Percentiles rank a stretch among this genome's conserved stretches.
phyloP scores from a whole-genome alignment of 2,888 invertebrate species.

The Folsomia manolachei region DNA sequence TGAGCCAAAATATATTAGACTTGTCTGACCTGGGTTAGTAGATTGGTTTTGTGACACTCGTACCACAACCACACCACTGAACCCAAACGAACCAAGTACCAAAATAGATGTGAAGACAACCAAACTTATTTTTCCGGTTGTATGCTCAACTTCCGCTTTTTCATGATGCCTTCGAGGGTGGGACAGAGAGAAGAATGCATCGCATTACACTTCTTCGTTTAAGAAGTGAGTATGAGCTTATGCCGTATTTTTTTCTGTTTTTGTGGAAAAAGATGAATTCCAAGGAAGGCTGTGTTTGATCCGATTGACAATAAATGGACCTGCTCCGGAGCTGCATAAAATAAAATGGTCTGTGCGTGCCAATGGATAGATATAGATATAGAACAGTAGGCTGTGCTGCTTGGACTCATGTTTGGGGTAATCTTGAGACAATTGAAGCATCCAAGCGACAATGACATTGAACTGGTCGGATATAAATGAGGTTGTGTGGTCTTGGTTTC shows the following conservation, averaged over 20 bases:
- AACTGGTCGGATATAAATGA: background rate
- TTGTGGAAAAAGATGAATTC: slow-evolving; percentile 4
- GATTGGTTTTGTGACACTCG: slow-evolving; percentile 13
- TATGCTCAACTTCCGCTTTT: background rate
- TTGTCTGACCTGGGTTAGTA: slow-evolving; percentile 8
- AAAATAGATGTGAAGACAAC: slow-evolving; percentile 2
- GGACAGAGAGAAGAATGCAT: background rate
- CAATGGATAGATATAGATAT: too few species aligned
- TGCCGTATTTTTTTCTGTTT: background rate
- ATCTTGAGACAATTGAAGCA: background rate
- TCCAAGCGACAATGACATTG: background rate
- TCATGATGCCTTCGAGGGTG: background rate
- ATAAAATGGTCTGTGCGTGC: background rate
- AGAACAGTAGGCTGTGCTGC: too few species aligned
- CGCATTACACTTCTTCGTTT: background rate
- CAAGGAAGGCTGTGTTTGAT: slow-evolving; percentile 6
- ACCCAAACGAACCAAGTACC: too few species aligned
- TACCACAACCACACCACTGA: too few species aligned
- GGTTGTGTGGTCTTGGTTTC: background rate
- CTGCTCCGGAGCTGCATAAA: background rate
- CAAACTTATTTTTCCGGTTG: slow-evolving; percentile 11
- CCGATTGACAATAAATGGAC: slow-evolving; percentile 7
- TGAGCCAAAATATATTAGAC: background rate
- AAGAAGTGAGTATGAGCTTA: too few species aligned
- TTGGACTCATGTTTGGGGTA: too few species aligned